Evolutionary conservation across 1,140 invertebrate species (phyloP).

Genomic region (Macrostomum lignano): DNA sequence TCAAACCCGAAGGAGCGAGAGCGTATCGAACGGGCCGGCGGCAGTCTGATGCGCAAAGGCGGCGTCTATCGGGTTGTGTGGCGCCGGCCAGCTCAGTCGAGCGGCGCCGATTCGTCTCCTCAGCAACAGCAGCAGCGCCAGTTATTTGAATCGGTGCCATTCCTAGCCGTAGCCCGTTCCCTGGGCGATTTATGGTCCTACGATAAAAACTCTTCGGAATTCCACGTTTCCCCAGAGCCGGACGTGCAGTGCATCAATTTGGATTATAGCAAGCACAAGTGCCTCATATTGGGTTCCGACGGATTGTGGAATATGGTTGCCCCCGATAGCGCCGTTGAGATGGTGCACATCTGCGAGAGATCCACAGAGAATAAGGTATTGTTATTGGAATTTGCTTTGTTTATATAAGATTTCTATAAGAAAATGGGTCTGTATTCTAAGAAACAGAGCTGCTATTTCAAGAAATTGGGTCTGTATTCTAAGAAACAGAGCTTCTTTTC

Average conservation of each 20-base stretch:
- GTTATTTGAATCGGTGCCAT: constrained; percentile 85
- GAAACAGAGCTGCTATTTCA: too few relatives aligned
- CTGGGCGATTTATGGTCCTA: constrained; percentile 89
- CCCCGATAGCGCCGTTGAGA: constrained; percentile 47
- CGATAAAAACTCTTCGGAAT: constrained; percentile 54
- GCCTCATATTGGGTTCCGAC: constrained; percentile 75
- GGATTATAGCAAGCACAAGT: constrained; percentile 45
- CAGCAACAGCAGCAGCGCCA: too few relatives aligned
- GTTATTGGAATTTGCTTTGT: too few relatives aligned
- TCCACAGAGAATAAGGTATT: constrained; percentile 4
- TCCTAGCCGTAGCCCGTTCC: constrained; percentile 69
- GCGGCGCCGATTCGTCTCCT: constrained; percentile 12
- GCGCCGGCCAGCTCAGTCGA: constrained; percentile 49
- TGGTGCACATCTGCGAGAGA: constrained; percentile 35
- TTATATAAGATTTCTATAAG: too few relatives aligned
- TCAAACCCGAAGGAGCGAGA: constrained; percentile 54
- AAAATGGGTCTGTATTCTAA: too few relatives aligned
- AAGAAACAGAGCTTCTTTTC: too few relatives aligned
- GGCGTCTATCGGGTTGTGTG: constrained; percentile 81
- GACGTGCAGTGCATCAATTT: constrained; percentile 61
- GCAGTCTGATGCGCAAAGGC: constrained; percentile 49
- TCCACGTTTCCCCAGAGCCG: constrained; percentile 82
- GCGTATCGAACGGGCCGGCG: constrained; percentile 49
- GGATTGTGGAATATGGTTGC: constrained; percentile 81
- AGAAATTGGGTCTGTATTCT: too few relatives aligned